These are phyloP conservation scores for Sceloporus tristichus DNA, from an alignment of 2,113 vertebrate genomes.

Conservation along the genomic window DNA sequence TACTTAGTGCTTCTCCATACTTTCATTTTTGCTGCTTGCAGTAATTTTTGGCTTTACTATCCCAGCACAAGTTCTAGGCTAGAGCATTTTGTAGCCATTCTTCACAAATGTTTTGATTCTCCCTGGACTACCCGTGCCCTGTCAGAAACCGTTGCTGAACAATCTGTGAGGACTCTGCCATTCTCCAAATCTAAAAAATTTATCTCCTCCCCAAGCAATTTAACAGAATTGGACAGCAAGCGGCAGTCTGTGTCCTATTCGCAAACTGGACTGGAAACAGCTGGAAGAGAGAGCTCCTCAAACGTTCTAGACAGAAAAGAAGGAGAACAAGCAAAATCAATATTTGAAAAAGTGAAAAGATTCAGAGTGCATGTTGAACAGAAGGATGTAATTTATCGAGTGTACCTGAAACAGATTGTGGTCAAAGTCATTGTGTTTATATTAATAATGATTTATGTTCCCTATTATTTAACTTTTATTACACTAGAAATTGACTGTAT, in stretches of 20 bases:
- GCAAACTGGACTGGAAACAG: slow-evolving; percentile 76
- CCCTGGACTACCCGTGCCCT: slow-evolving; percentile 88
- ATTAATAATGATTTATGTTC: slow-evolving; percentile 82
- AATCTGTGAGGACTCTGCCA: slow-evolving; percentile 76
- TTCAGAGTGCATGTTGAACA: slow-evolving; percentile 85
- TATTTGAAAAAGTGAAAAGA: slow-evolving; percentile 89
- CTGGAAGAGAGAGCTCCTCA: slow-evolving; percentile 77
- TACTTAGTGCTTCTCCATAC: slow-evolving; percentile 88
- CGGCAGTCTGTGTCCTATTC: slow-evolving; percentile 77
- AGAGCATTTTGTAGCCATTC: slow-evolving; percentile 86
- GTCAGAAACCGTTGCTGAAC: slow-evolving; percentile 85
- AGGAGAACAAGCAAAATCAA: slow-evolving; percentile 88
- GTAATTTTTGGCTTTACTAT: slow-evolving; percentile 89
- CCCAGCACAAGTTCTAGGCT: slow-evolving; percentile 86
- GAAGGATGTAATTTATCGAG: slow-evolving; percentile 84
- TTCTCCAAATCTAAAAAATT: slow-evolving; percentile 74
- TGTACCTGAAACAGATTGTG: slow-evolving; percentile 88
- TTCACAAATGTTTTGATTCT: slow-evolving; percentile 88
- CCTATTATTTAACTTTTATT: slow-evolving; percentile 82
- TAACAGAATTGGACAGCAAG: slow-evolving; percentile 70
- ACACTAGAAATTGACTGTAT: slow-evolving; percentile 83
- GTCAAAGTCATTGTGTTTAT: slow-evolving; percentile 83
- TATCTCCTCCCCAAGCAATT: slow-evolving; percentile 72
- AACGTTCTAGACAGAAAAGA: slow-evolving; percentile 88
- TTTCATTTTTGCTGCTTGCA: slow-evolving; percentile 85